phyloP scores from a whole-genome alignment of 2,113 vertebrate genomes.

The Corythaixoides concolor region DNA sequence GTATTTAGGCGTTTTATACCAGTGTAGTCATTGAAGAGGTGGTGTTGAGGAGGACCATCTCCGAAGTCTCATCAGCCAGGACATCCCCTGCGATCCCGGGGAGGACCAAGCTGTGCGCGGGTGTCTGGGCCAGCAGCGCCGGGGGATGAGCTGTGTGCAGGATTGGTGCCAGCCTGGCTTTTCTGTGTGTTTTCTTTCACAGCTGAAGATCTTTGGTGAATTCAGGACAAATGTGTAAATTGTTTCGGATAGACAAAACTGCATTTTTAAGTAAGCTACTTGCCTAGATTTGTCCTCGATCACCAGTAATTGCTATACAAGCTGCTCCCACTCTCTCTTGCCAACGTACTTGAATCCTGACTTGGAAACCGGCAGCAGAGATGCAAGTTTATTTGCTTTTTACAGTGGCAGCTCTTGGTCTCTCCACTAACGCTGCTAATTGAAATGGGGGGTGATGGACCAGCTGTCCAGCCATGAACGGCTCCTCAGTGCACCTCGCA shows the following conservation, averaged over 20 bases:
- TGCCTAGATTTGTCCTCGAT: not conserved
- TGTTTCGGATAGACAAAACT: not conserved
- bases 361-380: not conserved
- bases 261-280: not conserved
- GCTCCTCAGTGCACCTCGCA: not conserved
- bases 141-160: not conserved
- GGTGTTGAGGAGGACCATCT: not conserved
- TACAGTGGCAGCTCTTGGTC: not conserved
- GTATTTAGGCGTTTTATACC: not conserved
- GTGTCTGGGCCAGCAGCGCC: accelerated
- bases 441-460: not conserved
- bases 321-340: constrained; percentile 1
- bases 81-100: accelerated
- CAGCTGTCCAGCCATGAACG: not conserved
- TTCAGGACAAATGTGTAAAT: not conserved
- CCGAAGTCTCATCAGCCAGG: not conserved
- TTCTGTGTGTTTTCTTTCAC: not conserved
- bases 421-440: not conserved
- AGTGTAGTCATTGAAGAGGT: not conserved
- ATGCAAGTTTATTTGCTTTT: not conserved
- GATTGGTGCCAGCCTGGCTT: not conserved
- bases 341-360: not conserved
- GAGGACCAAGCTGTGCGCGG: not conserved
- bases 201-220: not conserved
- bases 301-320: not conserved